Evolutionary conservation across 2,888 invertebrate genomes (phyloP), one percentile per base, ranked within the genome.

Genomic region (Meteorus cinctellus): DNA sequence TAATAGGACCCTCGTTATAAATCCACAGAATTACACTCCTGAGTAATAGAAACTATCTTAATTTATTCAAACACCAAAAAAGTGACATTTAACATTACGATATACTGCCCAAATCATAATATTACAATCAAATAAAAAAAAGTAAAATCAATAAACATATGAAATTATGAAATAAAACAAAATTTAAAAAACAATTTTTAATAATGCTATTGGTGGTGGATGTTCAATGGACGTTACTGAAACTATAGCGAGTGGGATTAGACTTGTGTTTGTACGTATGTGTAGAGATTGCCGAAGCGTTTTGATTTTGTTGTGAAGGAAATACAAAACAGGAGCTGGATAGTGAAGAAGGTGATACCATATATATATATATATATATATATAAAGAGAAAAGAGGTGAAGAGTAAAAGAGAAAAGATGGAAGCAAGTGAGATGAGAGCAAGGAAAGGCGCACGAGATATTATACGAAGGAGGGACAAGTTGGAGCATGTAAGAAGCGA

Each of bases 241-340:
- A 41, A 48, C n/a, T n/a, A n/a, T 48, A 48, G 48, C 48, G 19
- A 55, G 19, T 55, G 55, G 24, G 6, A 55, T 55, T 55, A 55
- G 55, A 19, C 10, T 55, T 55, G 55, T 55, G 5, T 41, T 41
- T 41, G 8, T 41, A 41, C 8, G 41, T 41, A 41, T 12, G 41
- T 41, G 41, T 41, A n/a, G n/a, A n/a, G n/a, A n/a, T n/a, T 48
- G 48, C 1, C n/a, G 48, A 48, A 48, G 48, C 16, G 48, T 48
- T 48, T 48, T 16, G 16, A 48, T 48, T 48, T 48, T 48, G n/a
- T 29, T 10, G 29, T 60, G 59, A 19, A n/a, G n/a, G 16, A 31
- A 31, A 62, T 29, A 31, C 31, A 62, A 62, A 62, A 62, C 62
- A 12, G 62, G 31, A 62, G 62, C 62, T 62, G 62, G n/a, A 62